Percentiles rank a stretch among this genome's conserved stretches.
phyloP scores from a whole-genome alignment of 2,888 invertebrate genomes.

The Polymixis lichenea region DNA sequence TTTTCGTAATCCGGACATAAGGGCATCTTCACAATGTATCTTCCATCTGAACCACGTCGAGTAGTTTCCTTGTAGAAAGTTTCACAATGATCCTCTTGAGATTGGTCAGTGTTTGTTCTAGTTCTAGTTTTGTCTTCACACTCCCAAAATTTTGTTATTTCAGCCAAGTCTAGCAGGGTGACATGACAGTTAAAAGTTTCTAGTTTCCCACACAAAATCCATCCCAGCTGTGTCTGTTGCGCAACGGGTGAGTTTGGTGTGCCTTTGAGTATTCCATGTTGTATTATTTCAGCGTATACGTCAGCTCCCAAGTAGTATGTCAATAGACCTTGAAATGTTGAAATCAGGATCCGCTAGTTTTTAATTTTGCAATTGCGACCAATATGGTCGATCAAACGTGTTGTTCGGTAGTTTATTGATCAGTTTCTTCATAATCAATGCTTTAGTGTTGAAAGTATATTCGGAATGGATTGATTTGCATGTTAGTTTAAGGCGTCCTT shows the following conservation, averaged over 20 bases:
- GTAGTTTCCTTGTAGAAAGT: constrained; percentile 6
- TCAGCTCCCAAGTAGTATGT: no score
- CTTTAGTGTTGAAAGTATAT: constrained; percentile 22
- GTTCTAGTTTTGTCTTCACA: no score
- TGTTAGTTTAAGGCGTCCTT: neutral
- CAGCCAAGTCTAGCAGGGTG: neutral
- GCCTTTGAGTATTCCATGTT: no score
- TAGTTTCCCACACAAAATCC: no score
- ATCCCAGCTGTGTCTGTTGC: no score
- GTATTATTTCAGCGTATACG: no score
- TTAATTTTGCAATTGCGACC: neutral
- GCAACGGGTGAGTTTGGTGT: no score
- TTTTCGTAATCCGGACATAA: neutral
- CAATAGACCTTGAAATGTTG: no score
- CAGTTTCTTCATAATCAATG: constrained; percentile 15
- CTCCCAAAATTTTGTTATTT: no score
- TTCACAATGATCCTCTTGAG: no score
- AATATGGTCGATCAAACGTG: neutral
- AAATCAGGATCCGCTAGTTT: constrained; percentile 1
- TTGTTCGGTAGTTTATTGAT: constrained; percentile 18
- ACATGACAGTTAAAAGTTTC: constrained; percentile 12
- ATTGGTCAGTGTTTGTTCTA: no score
- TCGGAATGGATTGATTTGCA: constrained; percentile 19
- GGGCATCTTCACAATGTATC: no score
- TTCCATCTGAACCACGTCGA: neutral